These are phyloP conservation scores for Creontiades dilutus DNA, from an alignment of 2,888 invertebrate genomes.

Conservation along the genomic window DNA sequence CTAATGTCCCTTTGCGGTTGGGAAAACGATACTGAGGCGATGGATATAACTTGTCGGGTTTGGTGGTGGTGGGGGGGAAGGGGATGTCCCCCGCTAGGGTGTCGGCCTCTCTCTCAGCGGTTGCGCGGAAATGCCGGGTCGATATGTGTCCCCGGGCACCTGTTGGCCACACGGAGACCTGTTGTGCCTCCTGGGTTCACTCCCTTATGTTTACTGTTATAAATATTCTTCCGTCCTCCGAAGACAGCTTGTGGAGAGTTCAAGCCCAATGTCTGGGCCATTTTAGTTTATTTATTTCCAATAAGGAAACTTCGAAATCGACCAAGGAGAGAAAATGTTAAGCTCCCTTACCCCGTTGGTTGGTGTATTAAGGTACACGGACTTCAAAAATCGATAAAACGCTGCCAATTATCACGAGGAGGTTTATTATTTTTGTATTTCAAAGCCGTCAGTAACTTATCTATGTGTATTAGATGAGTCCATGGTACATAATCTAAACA, in stretches of 20 bases:
- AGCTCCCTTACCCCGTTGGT: too few relatives aligned
- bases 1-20: slow-evolving; percentile 27
- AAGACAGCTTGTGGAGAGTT: not conserved
- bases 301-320: too few relatives aligned
- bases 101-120: slow-evolving; percentile 33
- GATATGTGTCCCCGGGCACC: slow-evolving; percentile 54
- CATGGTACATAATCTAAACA: too few relatives aligned
- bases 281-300: too few relatives aligned
- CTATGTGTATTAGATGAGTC: too few relatives aligned
- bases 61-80: not conserved
- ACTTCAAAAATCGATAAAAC: too few relatives aligned
- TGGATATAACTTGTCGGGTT: slow-evolving; percentile 40
- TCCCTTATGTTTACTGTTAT: slow-evolving; percentile 57
- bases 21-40: slow-evolving; percentile 55
- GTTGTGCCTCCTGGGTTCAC: slow-evolving; percentile 47
- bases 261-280: too few relatives aligned
- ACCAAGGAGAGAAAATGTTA: too few relatives aligned
- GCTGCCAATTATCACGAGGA: too few relatives aligned
- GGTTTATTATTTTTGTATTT: too few relatives aligned
- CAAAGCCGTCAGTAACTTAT: too few relatives aligned
- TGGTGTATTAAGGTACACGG: too few relatives aligned
- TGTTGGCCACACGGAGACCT: slow-evolving; percentile 59
- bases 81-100: slow-evolving; percentile 45
- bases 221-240: slow-evolving; percentile 48
- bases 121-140: slow-evolving; percentile 48